Conservation (phyloP, 2,113 vertebrate genomes). For the Camelus dromedarius region DNA sequence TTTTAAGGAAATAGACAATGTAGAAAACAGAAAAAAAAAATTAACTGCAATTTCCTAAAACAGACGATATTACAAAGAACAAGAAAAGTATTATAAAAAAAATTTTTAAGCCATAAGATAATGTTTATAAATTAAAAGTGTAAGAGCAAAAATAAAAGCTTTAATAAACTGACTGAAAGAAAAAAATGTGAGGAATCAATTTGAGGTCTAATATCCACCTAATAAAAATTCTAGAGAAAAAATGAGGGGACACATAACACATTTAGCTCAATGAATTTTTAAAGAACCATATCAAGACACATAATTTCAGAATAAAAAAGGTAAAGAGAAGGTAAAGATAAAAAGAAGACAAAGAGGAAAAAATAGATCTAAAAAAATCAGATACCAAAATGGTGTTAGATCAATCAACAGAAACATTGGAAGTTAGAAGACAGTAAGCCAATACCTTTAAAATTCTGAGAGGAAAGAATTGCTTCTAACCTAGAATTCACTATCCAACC, state of each 20-base stretch:
- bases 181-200: background rate
- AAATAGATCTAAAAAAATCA: background rate
- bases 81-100: background rate
- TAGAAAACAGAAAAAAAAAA: background rate
- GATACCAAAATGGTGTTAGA: background rate
- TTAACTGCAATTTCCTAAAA: conserved; percentile 3
- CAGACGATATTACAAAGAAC: background rate
- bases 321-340: background rate
- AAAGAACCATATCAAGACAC: background rate
- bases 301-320: background rate
- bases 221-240: background rate
- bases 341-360: background rate
- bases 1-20: background rate
- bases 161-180: background rate
- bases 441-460: conserved; percentile 1
- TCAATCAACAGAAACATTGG: background rate
- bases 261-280: background rate
- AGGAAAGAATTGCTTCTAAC: background rate
- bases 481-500: background rate
- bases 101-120: background rate
- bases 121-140: background rate
- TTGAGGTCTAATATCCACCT: background rate
- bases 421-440: background rate
- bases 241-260: background rate
- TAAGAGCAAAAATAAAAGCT: background rate